Percentiles rank a stretch among this genome's conserved stretches.
phyloP scores from a whole-genome alignment of 2,888 invertebrate species.

The Apodemia hepburni region DNA sequence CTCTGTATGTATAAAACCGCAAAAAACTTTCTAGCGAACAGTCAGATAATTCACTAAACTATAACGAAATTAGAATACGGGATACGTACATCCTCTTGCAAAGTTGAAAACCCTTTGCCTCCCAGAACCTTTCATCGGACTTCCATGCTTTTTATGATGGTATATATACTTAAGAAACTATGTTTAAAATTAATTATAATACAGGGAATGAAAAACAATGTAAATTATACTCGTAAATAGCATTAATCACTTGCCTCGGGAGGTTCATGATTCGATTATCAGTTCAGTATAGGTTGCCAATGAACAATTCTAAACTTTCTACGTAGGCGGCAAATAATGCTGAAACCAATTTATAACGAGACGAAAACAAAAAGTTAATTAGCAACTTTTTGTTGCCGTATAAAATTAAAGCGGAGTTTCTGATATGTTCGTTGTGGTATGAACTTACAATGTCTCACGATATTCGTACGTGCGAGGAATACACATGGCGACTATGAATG shows the following conservation, averaged over 20 bases:
- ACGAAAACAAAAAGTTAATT: slow-evolving; percentile 8
- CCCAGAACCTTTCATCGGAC: no score
- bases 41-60: no score
- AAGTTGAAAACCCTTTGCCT: no score
- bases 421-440: slow-evolving; percentile 1
- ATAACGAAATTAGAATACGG: no score
- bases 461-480: slow-evolving; percentile 2
- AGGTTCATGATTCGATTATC: not conserved
- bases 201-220: no score
- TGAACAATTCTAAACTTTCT: not conserved
- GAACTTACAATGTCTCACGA: slow-evolving; percentile 10
- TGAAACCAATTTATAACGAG: slow-evolving; percentile 4
- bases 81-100: no score
- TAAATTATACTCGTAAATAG: not conserved
- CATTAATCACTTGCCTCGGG: not conserved
- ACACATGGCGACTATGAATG: not conserved
- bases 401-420: slow-evolving; percentile 6
- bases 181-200: no score
- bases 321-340: slow-evolving; percentile 9
- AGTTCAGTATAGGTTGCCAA: slow-evolving; percentile 1
- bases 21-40: no score
- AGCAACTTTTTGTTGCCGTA: slow-evolving; percentile 8
- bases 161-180: no score
- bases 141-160: no score
- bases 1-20: no score